Conservation (phyloP, 2,888 invertebrate genomes). For the Watsonalla binaria region DNA sequence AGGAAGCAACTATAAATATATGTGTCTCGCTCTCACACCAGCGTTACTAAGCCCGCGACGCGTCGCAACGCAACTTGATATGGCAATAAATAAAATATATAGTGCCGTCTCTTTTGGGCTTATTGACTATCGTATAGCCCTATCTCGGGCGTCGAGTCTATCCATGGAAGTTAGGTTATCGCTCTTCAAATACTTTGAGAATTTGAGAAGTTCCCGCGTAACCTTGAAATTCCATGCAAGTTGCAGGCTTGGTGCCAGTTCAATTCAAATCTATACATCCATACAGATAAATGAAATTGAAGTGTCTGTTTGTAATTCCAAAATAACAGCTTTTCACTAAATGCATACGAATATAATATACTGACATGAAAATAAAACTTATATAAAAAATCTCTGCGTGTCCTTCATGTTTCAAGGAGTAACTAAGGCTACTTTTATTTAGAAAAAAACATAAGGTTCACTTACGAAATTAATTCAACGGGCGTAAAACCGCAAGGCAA, state of each 20-base stretch:
- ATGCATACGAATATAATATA: too few species aligned
- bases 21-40: conserved; percentile 47
- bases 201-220: conserved; percentile 62
- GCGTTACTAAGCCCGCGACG: conserved; percentile 36
- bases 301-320: too few species aligned
- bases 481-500: too few species aligned
- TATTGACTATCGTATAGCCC: conserved; percentile 8
- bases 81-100: conserved; percentile 70
- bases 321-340: too few species aligned
- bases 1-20: conserved; percentile 38
- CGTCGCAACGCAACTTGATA: conserved; percentile 59
- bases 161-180: conserved; percentile 58
- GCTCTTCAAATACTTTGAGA: conserved; percentile 62
- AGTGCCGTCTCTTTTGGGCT: conserved; percentile 33
- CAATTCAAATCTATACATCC: too few species aligned
- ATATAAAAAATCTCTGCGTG: too few species aligned
- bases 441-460: too few species aligned
- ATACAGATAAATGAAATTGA: too few species aligned
- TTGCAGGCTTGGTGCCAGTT: conserved; percentile 5
- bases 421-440: too few species aligned
- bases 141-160: conserved; percentile 41
- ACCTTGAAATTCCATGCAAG: conserved; percentile 62
- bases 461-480: too few species aligned
- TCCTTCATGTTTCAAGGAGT: too few species aligned
- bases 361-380: too few species aligned